Base-by-base conservation (phyloP, 2,113 vertebrate species). In the Clarias macrocephalus region DNA sequence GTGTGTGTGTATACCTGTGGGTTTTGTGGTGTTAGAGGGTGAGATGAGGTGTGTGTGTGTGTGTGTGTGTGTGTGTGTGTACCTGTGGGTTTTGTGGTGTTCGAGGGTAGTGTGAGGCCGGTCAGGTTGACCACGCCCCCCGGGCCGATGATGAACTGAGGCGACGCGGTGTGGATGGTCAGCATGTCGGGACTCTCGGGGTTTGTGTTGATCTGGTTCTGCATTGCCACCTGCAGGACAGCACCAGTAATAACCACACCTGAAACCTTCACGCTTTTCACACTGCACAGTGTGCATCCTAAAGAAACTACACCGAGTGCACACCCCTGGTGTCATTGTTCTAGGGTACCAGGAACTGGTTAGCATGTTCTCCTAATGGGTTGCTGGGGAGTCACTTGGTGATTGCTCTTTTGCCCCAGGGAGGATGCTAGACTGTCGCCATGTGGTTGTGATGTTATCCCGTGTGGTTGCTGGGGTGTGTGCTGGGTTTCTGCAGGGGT, bases 141-240 rank as follows among this genome's bases (percentile, higher is more conserved):
- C 82, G 96, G 96, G 72, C 96, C 96, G 1, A 97, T 97, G 93
- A 97, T 96, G 87, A 97, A 97, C 91, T 97, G 96, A 0, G 96
- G 96, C 0, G 96, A 94, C 5, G 96, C 95, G 11, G 95, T 93
- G 13, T 97, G 96, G 91, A 97, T 96, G 21, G 96, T 97, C 94
- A 97, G 95, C 76, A 96, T 96, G 92, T 97, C 96, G 0, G 96
- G 96, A 48, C 96, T 97, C 93, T 97, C 96, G 2, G 96, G 96
- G 85, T 97, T 97, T 0, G 96, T 97, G 76, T 97, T 97, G 92
- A 97, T 97, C 94, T 97, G 96, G 93, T 97, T 97, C 94, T 97
- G 96, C 96, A 97, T 97, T 84, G 96, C 96, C 92, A 96, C 96
- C 96, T 97, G 87, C 52, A 80, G 68, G 25, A 91, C 30, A 94